phyloP scores from a whole-genome alignment of 2,888 invertebrate genomes.

The Nephrotoma appendiculata region DNA sequence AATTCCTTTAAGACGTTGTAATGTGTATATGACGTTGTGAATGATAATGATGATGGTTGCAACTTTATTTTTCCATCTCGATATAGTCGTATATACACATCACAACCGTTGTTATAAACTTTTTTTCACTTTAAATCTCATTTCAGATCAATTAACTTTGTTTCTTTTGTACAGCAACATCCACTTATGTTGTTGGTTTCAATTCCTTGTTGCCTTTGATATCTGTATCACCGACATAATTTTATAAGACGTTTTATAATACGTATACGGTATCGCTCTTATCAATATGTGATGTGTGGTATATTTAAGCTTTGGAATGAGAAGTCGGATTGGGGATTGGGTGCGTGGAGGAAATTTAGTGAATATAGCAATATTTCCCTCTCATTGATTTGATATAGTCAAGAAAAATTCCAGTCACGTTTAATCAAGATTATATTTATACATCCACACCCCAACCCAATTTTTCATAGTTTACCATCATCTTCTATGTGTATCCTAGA shows the following conservation, averaged over 20 bases:
- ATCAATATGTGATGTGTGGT: background rate
- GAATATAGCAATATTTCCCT: background rate
- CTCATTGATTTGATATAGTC: background rate
- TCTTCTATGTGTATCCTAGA: background rate
- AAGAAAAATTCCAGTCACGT: background rate
- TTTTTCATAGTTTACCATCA: background rate
- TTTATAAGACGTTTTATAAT: background rate
- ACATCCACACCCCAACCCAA: background rate
- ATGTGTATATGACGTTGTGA: background rate
- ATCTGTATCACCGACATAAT: background rate
- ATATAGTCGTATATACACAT: background rate
- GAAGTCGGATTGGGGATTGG: background rate
- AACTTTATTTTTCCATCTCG: background rate
- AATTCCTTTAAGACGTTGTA: background rate
- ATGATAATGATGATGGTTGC: background rate
- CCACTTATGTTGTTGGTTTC: background rate
- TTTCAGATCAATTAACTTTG: background rate
- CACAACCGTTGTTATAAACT: background rate
- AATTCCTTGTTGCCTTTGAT: background rate
- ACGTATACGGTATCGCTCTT: background rate
- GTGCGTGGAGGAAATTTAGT: background rate
- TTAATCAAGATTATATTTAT: background rate
- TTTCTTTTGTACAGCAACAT: background rate
- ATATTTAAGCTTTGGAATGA: too few relatives aligned
- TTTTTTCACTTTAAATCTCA: background rate